These are phyloP conservation scores for Eupleurogrammus muticus DNA, from an alignment of 2,797 vertebrate species.

Conservation along the genomic window DNA sequence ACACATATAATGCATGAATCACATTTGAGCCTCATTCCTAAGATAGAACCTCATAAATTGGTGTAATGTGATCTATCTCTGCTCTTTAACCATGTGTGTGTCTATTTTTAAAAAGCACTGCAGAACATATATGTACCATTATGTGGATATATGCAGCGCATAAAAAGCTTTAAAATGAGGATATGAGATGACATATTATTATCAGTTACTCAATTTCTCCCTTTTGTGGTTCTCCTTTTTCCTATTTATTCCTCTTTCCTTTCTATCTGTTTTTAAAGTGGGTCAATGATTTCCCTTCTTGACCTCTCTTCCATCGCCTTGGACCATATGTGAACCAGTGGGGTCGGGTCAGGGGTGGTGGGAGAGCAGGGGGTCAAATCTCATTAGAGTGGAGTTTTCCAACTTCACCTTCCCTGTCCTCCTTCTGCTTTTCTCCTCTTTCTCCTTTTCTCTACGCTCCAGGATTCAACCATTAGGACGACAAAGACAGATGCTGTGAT, in stretches of 20 bases:
- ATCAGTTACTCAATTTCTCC: background rate
- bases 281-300: constrained; percentile 26
- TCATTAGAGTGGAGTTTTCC: constrained; percentile 36
- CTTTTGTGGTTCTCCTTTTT: background rate
- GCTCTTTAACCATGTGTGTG: constrained; percentile 30
- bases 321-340: constrained; percentile 10
- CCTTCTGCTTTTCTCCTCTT: background rate
- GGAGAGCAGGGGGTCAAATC: constrained; percentile 28
- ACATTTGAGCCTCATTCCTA: constrained; percentile 32
- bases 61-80: constrained; percentile 57
- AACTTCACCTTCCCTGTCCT: constrained; percentile 5
- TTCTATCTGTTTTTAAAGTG: constrained; percentile 40
- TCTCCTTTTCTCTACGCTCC: constrained; percentile 39
- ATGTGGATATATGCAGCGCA: background rate
- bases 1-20: constrained; percentile 54
- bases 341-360: constrained; percentile 3
- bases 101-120: constrained; percentile 30
- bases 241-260: background rate
- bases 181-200: constrained; percentile 17
- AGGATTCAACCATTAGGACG: constrained; percentile 39
- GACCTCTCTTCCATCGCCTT: constrained; percentile 18
- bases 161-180: constrained; percentile 25
- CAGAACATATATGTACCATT: constrained; percentile 26
- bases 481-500: constrained; percentile 77
- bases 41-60: constrained; percentile 62